phyloP scores from a whole-genome alignment of 1,140 invertebrate species.

The Lamellibrachia luymesi region DNA sequence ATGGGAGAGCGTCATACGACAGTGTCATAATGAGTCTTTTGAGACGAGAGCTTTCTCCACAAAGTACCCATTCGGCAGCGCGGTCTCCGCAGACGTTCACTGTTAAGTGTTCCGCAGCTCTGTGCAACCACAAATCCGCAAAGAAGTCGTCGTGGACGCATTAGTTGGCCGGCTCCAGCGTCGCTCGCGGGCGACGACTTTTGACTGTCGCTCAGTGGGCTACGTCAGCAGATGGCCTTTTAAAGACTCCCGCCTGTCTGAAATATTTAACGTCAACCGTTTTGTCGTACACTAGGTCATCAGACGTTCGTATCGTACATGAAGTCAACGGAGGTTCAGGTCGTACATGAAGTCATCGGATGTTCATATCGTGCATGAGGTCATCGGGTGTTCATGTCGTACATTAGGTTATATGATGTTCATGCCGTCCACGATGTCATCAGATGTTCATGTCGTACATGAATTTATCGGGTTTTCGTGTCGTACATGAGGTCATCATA shows the following conservation, averaged over 20 bases:
- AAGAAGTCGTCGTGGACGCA: not conserved
- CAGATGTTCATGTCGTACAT: too few relatives aligned
- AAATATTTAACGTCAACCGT: not conserved
- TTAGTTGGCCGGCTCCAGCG: not conserved
- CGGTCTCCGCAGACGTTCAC: not conserved
- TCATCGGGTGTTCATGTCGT: not conserved
- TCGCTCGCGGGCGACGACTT: not conserved
- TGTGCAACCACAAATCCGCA: not conserved
- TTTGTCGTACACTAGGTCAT: not conserved
- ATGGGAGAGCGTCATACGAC: not conserved
- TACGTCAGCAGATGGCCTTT: not conserved
- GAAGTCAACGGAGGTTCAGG: not conserved
- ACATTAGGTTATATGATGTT: not conserved
- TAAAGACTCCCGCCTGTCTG: not conserved
- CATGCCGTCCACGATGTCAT: not conserved
- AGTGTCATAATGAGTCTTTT: conserved; percentile 1
- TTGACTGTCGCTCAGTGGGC: not conserved
- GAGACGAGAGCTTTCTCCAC: not conserved
- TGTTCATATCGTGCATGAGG: not conserved
- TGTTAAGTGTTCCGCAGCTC: not conserved
- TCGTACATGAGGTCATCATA: not conserved
- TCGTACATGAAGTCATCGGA: too few relatives aligned
- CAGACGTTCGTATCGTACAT: not conserved
- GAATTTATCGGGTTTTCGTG: not conserved
- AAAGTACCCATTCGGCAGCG: not conserved